phyloP scores from a whole-genome alignment of 2,888 invertebrate species.

The Nasonovia ribisnigri region DNA sequence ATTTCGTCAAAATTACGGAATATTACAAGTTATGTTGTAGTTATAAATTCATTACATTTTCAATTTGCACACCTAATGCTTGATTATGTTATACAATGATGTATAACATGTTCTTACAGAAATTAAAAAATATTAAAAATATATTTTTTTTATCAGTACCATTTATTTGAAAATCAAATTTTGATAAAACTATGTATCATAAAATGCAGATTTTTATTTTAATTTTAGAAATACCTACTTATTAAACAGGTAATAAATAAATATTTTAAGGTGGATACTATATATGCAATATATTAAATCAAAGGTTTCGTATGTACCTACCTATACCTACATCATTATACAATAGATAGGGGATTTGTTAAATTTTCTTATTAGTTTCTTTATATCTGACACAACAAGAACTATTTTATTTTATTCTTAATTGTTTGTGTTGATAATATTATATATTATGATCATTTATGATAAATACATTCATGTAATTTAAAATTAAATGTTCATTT shows the following conservation, averaged over 20 bases:
- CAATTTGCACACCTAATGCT: too few relatives aligned
- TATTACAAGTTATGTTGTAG: too few relatives aligned
- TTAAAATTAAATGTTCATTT: slow-evolving; percentile 3
- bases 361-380: background rate
- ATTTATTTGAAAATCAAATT: background rate
- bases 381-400: background rate
- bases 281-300: background rate
- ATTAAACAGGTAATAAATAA: background rate
- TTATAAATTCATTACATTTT: too few relatives aligned
- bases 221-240: background rate
- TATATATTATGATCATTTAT: background rate
- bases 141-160: too few relatives aligned
- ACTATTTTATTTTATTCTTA: background rate
- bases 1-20: too few relatives aligned
- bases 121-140: too few relatives aligned
- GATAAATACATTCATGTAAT: background rate
- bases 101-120: too few relatives aligned
- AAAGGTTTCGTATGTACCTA: background rate
- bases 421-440: background rate
- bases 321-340: background rate
- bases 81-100: too few relatives aligned
- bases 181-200: background rate
- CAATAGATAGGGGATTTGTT: background rate
- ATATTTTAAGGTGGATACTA: background rate
- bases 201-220: background rate